Conservation (phyloP, 2,888 invertebrate genomes). For the Gibbula magus region DNA sequence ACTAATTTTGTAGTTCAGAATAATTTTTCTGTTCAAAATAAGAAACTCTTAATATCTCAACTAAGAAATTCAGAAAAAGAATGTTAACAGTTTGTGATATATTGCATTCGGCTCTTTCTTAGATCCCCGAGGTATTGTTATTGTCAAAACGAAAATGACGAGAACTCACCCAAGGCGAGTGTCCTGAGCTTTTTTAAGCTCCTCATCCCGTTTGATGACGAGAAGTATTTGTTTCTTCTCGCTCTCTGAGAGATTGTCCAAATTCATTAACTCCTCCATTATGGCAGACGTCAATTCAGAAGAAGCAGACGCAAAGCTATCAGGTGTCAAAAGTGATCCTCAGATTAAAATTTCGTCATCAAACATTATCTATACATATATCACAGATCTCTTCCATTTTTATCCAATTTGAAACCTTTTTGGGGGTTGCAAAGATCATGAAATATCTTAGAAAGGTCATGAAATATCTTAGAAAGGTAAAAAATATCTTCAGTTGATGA, state of each 20-base stretch:
- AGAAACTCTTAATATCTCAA: no score
- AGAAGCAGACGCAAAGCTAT: neutral
- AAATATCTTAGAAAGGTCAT: neutral
- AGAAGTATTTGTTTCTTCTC: constrained; percentile 64
- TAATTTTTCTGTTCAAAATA: no score
- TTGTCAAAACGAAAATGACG: no score
- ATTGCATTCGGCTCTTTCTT: no score
- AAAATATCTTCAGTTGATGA: neutral
- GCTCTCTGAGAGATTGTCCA: constrained; percentile 52
- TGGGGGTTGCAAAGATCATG: neutral
- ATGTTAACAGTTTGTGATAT: no score
- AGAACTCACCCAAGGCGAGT: constrained; percentile 54
- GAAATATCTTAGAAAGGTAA: neutral
- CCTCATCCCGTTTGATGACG: constrained; percentile 66
- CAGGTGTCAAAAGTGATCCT: neutral
- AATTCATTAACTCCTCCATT: constrained; percentile 39
- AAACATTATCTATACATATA: no score
- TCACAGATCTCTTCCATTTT: no score
- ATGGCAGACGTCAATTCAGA: neutral
- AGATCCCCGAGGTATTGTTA: no score
- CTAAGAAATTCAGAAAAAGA: no score
- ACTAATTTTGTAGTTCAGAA: no score
- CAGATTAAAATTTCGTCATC: neutral
- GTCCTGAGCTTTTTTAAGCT: constrained; percentile 56
- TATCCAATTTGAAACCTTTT: neutral